A percentile compares a stretch with the other conserved stretches of the same genome.
phyloP scores from a whole-genome alignment of 2,113 vertebrate genomes.

The Sarotherodon lohbergeri region DNA sequence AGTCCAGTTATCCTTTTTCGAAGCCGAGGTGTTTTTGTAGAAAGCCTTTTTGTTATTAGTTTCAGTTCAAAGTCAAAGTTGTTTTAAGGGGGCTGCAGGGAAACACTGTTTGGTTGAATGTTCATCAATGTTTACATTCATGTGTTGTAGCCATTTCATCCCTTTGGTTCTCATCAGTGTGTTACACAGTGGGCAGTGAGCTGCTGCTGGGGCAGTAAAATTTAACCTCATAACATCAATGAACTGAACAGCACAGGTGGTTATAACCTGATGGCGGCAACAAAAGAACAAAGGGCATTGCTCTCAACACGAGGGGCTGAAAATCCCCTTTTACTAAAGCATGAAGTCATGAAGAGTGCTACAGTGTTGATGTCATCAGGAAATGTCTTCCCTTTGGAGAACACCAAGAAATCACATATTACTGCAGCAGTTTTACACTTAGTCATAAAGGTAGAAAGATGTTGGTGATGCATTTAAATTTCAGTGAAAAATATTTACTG shows the following conservation, averaged over 20 bases:
- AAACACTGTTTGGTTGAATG: neutral
- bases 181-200: neutral
- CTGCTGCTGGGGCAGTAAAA: neutral
- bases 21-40: neutral
- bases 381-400: neutral
- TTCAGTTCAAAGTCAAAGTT: neutral
- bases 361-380: neutral
- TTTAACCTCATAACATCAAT: neutral
- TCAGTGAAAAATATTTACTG: neutral
- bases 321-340: slow-evolving; percentile 22
- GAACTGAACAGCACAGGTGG: neutral
- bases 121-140: neutral
- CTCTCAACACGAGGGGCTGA: neutral
- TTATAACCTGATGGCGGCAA: slow-evolving; percentile 21
- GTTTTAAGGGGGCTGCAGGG: neutral
- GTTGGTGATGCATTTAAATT: neutral
- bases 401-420: neutral
- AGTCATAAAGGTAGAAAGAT: neutral
- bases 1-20: neutral
- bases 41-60: neutral
- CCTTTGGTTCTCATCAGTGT: neutral
- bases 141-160: neutral
- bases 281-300: slow-evolving; percentile 8
- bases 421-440: neutral
- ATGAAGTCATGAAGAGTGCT: slow-evolving; percentile 14